A percentile compares a stretch with the other conserved stretches of the same genome.
phyloP scores from a whole-genome alignment of 2,113 vertebrate genomes.

The Apteryx owenii region DNA sequence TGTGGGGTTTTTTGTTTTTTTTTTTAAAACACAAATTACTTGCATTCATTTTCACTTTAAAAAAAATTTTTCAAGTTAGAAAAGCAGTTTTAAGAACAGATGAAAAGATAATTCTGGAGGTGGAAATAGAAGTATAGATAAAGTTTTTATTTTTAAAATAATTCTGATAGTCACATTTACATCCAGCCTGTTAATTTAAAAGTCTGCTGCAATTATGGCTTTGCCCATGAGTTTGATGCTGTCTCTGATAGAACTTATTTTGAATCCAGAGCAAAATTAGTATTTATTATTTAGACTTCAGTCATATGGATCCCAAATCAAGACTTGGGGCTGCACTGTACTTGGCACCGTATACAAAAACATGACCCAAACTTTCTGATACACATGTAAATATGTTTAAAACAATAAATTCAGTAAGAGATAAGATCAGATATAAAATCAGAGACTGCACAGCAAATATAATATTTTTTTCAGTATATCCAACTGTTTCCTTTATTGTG shows the following conservation, averaged over 20 bases:
- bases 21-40: neutral
- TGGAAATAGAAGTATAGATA: neutral
- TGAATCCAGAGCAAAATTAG: neutral
- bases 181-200: neutral
- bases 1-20: too few species aligned
- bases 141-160: neutral
- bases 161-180: neutral
- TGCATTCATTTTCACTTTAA: neutral
- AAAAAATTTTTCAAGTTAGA: neutral
- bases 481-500: neutral
- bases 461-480: neutral
- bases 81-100: neutral
- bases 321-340: neutral
- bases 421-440: neutral
- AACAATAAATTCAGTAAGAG: neutral
- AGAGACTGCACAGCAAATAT: neutral
- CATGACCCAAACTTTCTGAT: neutral
- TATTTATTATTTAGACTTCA: neutral
- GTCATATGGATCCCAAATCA: neutral
- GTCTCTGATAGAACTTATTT: neutral
- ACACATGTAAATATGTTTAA: neutral
- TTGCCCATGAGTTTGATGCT: neutral
- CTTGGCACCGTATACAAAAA: neutral
- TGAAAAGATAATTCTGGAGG: neutral
- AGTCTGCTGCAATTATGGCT: neutral